phyloP scores from a whole-genome alignment of 92 coral and sea anemone genomes.

The Epizoanthus stellaris region DNA sequence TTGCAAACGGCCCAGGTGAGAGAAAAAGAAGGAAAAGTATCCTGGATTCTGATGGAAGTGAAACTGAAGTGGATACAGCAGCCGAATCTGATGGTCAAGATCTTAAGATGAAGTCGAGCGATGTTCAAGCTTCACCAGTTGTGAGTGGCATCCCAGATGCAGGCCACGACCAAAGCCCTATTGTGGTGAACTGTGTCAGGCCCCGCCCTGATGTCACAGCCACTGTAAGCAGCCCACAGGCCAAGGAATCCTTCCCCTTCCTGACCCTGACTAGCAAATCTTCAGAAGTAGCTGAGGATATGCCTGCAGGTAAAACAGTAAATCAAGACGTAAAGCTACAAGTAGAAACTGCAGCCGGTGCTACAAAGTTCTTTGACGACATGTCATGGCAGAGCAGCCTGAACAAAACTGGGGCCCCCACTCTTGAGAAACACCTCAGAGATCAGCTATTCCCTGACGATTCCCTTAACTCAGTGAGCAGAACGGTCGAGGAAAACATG shows the following conservation, averaged over 20 bases:
- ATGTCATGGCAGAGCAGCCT: not conserved
- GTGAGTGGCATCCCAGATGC: not conserved
- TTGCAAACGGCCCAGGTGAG: not conserved
- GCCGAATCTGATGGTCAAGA: not conserved
- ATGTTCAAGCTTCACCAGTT: not conserved
- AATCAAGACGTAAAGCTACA: not conserved
- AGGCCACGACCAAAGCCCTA: not conserved
- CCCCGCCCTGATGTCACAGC: not conserved
- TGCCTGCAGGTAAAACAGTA: not conserved
- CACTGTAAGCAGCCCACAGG: not conserved
- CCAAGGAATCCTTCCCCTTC: slow-evolving; percentile 25
- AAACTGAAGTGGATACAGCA: not conserved
- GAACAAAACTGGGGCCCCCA: not conserved
- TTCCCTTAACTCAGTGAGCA: not conserved
- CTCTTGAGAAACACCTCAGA: slow-evolving; percentile 3
- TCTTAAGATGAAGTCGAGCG: not conserved
- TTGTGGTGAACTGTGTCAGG: not conserved
- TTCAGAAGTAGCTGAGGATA: not conserved
- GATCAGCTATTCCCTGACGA: slow-evolving; percentile 18
- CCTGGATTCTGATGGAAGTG: not conserved
- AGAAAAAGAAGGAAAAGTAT: not conserved
- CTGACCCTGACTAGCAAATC: not conserved
- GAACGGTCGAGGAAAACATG: not conserved
- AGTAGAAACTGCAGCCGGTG: slow-evolving; percentile 4
- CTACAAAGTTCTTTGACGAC: slow-evolving; percentile 8